Percentiles rank a stretch among this genome's conserved stretches.
These are phyloP conservation scores for Symphodus melops DNA, from an alignment of 2,113 vertebrate species.

Conservation along the genomic window DNA sequence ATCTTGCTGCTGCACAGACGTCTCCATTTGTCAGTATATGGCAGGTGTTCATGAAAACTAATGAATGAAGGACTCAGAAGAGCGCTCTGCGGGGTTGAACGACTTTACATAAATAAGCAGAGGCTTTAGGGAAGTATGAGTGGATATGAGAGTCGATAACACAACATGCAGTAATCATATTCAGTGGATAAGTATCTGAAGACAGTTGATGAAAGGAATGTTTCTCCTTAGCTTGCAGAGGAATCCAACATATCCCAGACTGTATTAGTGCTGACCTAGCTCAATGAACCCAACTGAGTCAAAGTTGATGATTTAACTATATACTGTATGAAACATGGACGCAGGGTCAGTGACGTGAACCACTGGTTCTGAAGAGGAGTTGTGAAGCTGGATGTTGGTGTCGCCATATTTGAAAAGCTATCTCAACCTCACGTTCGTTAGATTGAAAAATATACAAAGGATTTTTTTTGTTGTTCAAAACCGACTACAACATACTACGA, in stretches of 20 bases:
- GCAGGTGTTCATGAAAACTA: slow-evolving; percentile 43
- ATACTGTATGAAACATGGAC: too few species aligned
- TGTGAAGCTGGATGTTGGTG: too few species aligned
- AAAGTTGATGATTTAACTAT: background rate
- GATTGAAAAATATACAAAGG: too few species aligned
- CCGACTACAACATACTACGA: too few species aligned
- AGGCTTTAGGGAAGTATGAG: slow-evolving; percentile 23
- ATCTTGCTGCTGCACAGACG: slow-evolving; percentile 25
- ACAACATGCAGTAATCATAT: slow-evolving; percentile 2
- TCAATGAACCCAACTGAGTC: background rate
- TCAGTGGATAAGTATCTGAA: background rate
- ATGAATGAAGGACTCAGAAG: slow-evolving; percentile 30
- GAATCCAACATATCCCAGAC: background rate
- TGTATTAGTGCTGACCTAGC: background rate
- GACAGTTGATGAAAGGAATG: background rate
- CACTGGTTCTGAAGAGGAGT: too few species aligned
- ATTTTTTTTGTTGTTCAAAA: too few species aligned
- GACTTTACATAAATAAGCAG: slow-evolving; percentile 23
- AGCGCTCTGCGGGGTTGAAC: slow-evolving; percentile 13
- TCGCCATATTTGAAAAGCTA: too few species aligned
- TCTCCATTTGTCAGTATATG: slow-evolving; percentile 40
- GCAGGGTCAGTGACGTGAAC: too few species aligned
- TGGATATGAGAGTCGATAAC: background rate
- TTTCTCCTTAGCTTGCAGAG: background rate
- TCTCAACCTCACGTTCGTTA: too few species aligned